Base-by-base conservation (phyloP, 2,797 vertebrate genomes). In the Delichon dasypus region DNA sequence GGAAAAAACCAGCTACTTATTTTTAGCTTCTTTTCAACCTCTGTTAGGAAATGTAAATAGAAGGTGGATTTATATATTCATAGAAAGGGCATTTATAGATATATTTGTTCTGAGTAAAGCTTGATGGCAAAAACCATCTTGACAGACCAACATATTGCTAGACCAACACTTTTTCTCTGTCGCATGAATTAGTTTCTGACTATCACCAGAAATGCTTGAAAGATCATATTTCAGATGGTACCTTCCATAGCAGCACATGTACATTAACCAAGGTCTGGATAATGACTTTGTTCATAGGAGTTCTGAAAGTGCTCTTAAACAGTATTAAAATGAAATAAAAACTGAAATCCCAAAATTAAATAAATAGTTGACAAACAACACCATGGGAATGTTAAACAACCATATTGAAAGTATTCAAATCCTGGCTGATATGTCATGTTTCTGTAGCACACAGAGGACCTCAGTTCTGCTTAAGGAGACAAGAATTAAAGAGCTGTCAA, bases 401-500 rank as follows among this genome's bases (percentile, higher is more conserved):
- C 78, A 62, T 75, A 85, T 70, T 87, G 48, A 70, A 74, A 60
- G 53, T 66, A 78, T 72, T 83, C 88, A 94, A 44, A 85, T 60
- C 27, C 40, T 94, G 88, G 74, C 67, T 34, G 22, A 50, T 68
- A 89, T 94, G 79, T 92, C 85, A 54, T 23, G 40, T 86, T 93
- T 84, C 91, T 84, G 50, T 57, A 88, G 67, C 70, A 44, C 91
- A 92, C 45, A 15, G 38, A 76, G 55, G 64, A 67, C 57, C 82
- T 88, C 58, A 36, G 21, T 54, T 58, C 38, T 90, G 36, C 76
- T 96, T 95, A 95, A 92, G 94, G 68, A 93, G 47, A 79, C 58
- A 89, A 92, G 74, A n/a, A 92, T 86, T 91, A 93, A 95, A 88
- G 71, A 94, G 50, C 38, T 96, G 85, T 95, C 89, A 97, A 51